Evolutionary conservation across 2,888 invertebrate genomes (phyloP), one percentile per base, ranked within the genome.

Genomic region (Lithophane ornitopus): DNA sequence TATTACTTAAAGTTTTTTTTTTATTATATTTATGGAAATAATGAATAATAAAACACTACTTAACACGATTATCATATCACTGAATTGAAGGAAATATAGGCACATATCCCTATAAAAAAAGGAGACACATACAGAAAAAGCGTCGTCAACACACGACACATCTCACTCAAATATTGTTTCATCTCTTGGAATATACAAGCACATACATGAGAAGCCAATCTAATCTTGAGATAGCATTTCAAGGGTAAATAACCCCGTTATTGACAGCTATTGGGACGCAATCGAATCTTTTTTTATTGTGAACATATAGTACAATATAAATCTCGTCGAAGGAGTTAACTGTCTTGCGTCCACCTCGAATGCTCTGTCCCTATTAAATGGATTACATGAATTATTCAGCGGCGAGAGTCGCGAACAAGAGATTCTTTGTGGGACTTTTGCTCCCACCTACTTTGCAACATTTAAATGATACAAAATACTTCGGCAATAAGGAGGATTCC

Each of bases 381-480:
- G 92, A 95, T 95, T 95, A 95, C 95, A 95, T 96, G 95, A 94
- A 95, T 96, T 89, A 96, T 95, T 95, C 95, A 95, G 90, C 82
- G 90, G 87, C 87, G 91, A 90, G 86, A 92, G 90, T 90, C 89
- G 89, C 89, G 90, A 90, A 90, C 90, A 89, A 86, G 85, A 88
- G 87, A 91, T 91, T 91, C 91, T 89, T 90, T 75, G 84, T 85
- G 86, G 87, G 88, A 87, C 74, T 86, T 82, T 89, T 87, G 89
- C 78, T 76, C 74, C 70, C 74, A 70, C 54, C 79, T 85, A 52
- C 82, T 87, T 87, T 81, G 74, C 73, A 63, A 67, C 74, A 77
- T 89, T 87, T 84, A 81, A 89, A 87, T 80, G 73, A 74, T 76
- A 84, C 67, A 70, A 69, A 77, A 77, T 80, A 77, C 74, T 80